Evolutionary conservation across 2,888 invertebrate species (phyloP).

Genomic region (Phengaris alcon): DNA sequence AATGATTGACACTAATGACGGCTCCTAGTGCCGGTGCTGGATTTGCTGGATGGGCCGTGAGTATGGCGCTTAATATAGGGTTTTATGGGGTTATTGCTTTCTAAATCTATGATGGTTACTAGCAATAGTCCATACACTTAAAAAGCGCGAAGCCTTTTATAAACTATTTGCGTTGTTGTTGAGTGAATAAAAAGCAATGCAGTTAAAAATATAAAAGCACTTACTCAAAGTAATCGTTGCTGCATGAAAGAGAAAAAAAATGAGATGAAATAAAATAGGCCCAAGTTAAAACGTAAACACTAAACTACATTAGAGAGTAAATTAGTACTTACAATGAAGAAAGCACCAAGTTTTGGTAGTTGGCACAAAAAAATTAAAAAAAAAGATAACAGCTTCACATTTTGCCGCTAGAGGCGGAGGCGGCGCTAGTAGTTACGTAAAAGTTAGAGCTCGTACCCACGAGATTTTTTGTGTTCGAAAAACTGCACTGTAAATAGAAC

Average conservation of each 20-base stretch:
- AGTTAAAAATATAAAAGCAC: slow-evolving; percentile 46
- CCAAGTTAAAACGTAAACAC: slow-evolving; percentile 32
- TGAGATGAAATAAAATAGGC: slow-evolving; percentile 42
- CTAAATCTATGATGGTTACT: too few relatives aligned
- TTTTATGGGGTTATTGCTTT: too few relatives aligned
- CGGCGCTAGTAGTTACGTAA: background rate
- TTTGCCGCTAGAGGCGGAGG: background rate
- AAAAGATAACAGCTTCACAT: background rate
- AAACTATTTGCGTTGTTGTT: background rate
- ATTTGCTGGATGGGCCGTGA: too few relatives aligned
- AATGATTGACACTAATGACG: too few relatives aligned
- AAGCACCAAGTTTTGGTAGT: background rate
- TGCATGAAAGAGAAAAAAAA: slow-evolving; percentile 66
- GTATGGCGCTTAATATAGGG: too few relatives aligned
- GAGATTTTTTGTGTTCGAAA: too few relatives aligned
- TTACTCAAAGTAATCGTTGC: slow-evolving; percentile 75
- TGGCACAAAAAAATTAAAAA: background rate
- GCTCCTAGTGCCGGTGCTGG: too few relatives aligned
- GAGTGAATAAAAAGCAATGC: background rate
- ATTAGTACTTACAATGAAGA: background rate
- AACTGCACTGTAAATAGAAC: too few relatives aligned
- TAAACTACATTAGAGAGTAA: background rate
- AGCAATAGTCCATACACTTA: too few relatives aligned
- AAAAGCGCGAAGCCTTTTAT: background rate
- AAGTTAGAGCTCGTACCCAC: too few relatives aligned